Percentiles rank a stretch among this genome's conserved stretches.
phyloP scores from a whole-genome alignment of 2,888 invertebrate genomes.

The Pycnomerus fuliginosus region DNA sequence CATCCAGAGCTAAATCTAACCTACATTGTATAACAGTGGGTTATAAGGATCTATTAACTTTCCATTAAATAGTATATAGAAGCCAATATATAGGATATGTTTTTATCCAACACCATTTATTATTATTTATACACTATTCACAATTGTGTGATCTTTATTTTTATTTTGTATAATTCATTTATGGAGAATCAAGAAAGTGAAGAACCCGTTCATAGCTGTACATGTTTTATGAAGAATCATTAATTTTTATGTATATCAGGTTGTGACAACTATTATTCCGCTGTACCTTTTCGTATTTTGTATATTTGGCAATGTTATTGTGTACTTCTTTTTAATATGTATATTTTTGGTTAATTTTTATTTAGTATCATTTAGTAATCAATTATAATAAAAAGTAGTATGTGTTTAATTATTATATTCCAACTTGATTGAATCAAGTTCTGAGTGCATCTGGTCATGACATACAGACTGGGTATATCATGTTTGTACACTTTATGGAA shows the following conservation, averaged over 20 bases:
- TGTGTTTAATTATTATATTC: constrained; percentile 10
- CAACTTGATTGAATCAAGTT: constrained; percentile 30
- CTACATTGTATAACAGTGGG: constrained; percentile 15
- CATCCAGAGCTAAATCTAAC: constrained; percentile 11
- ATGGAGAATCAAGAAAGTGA: constrained; percentile 16
- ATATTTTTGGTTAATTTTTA: constrained; percentile 10
- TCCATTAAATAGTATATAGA: constrained; percentile 22
- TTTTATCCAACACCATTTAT: constrained; percentile 24
- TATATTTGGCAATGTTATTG: constrained; percentile 8
- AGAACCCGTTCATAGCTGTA: no score
- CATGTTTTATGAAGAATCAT: constrained; percentile 2
- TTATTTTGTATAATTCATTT: constrained; percentile 20
- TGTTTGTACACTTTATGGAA: constrained; percentile 27
- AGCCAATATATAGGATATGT: constrained; percentile 23
- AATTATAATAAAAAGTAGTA: constrained; percentile 10
- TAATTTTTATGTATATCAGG: constrained; percentile 11
- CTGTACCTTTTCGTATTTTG: background rate
- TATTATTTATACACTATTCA: no score
- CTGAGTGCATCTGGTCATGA: constrained; percentile 32
- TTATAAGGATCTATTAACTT: constrained; percentile 9
- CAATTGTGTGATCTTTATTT: constrained; percentile 14
- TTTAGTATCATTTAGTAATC: constrained; percentile 17
- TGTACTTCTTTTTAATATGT: constrained; percentile 7
- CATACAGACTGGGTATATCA: constrained; percentile 30
- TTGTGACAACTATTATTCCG: constrained; percentile 10